A percentile compares a stretch with the other conserved stretches of the same genome.
Conservation (phyloP, 2,113 vertebrate genomes). For the Pithys albifrons region DNA sequence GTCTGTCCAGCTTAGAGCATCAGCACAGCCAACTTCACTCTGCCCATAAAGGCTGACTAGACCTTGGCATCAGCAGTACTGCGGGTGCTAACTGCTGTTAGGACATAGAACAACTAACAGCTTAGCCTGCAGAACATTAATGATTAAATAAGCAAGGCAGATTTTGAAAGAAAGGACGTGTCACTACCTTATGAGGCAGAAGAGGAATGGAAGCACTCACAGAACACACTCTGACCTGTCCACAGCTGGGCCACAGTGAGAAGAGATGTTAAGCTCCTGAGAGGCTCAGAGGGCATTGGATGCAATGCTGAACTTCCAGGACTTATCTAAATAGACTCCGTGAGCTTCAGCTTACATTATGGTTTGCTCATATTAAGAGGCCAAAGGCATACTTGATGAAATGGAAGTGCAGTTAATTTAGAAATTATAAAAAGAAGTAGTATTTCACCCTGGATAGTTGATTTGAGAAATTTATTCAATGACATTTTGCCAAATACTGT, state of each 20-base stretch:
- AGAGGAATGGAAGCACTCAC: neutral
- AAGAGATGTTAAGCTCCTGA: neutral
- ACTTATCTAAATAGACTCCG: slow-evolving; percentile 26
- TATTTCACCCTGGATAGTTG: slow-evolving; percentile 22
- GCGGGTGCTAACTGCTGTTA: neutral
- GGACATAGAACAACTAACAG: neutral
- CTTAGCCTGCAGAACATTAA: neutral
- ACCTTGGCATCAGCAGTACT: neutral
- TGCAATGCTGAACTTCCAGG: neutral
- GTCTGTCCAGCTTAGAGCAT: neutral
- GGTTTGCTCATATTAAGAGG: slow-evolving; percentile 8
- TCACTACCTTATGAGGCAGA: neutral
- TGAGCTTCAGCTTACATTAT: neutral
- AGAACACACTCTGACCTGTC: neutral
- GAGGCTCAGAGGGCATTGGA: neutral
- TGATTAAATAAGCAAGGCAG: neutral
- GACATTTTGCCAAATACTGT: slow-evolving; percentile 50
- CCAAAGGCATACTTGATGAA: slow-evolving; percentile 33
- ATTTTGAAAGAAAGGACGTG: neutral
- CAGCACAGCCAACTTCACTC: neutral
- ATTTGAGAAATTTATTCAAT: slow-evolving; percentile 44
- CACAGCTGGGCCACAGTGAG: neutral
- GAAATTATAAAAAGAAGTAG: slow-evolving; percentile 37
- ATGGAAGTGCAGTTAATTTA: slow-evolving; percentile 50
- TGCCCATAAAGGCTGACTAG: neutral